Evolutionary conservation across 2,113 vertebrate species (phyloP).

Genomic region (Lagenorhynchus albirostris): DNA sequence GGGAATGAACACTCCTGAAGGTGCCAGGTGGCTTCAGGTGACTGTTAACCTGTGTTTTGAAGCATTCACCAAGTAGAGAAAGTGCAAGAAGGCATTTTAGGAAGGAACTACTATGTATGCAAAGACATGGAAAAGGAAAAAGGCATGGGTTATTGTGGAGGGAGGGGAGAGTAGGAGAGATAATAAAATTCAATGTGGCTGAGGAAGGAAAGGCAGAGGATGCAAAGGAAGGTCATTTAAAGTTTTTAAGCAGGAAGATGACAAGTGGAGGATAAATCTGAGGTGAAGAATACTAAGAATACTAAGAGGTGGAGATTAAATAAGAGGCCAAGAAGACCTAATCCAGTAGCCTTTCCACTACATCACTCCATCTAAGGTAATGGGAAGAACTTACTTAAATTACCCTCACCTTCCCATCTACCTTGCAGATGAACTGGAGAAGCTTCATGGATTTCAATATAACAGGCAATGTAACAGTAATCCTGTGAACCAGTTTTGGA

Average conservation of each 20-base stretch:
- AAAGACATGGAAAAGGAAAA: constrained; percentile 26
- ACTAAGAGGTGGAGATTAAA: neutral
- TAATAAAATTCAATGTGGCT: neutral
- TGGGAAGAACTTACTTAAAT: neutral
- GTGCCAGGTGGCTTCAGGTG: neutral
- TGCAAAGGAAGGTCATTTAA: neutral
- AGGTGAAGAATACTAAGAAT: neutral
- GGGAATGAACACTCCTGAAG: neutral
- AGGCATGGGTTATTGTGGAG: neutral
- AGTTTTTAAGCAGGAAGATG: neutral
- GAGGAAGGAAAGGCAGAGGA: neutral
- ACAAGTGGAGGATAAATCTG: neutral
- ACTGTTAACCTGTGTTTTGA: neutral
- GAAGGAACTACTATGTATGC: neutral
- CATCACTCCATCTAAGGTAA: neutral
- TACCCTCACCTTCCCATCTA: neutral
- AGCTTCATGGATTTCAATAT: neutral
- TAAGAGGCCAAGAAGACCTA: neutral
- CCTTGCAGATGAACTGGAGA: neutral
- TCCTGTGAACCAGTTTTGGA: neutral
- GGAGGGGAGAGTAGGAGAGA: neutral
- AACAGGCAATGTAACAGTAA: neutral
- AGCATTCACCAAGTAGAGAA: neutral
- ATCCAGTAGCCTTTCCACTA: neutral
- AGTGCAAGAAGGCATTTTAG: neutral